Percentiles rank a stretch among this genome's conserved stretches.
phyloP scores from a whole-genome alignment of 2,113 vertebrate genomes.

The Carollia perspicillata region DNA sequence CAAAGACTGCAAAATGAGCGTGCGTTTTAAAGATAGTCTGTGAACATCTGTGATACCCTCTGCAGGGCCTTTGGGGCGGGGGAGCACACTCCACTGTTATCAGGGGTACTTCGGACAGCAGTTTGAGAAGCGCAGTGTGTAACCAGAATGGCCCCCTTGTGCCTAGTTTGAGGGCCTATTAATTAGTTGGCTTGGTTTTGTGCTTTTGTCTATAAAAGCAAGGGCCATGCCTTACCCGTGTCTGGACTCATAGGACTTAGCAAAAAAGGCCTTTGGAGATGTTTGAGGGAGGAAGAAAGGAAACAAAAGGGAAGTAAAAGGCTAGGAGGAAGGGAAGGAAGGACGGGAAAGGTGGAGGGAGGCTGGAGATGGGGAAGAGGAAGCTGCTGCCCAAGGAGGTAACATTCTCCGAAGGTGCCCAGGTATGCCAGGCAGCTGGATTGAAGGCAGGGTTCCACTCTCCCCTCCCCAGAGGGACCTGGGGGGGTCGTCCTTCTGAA shows the following conservation, averaged over 20 bases:
- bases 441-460: neutral
- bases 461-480: neutral
- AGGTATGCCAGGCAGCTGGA: neutral
- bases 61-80: neutral
- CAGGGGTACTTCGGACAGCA: neutral
- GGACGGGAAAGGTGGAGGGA: fast-evolving
- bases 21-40: neutral
- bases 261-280: neutral
- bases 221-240: neutral
- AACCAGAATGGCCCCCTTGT: neutral
- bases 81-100: fast-evolving
- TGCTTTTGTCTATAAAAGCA: neutral
- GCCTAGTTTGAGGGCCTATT: neutral
- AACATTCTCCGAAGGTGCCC: neutral
- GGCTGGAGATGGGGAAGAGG: fast-evolving
- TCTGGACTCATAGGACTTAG: neutral
- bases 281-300: neutral
- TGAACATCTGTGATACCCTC: neutral
- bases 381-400: neutral
- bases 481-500: neutral
- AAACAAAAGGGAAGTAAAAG: neutral
- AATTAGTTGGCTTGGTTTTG: neutral
- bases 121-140: neutral
- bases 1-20: fast-evolving
- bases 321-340: neutral